These are phyloP conservation scores for Macropis europaea DNA, from an alignment of 2,888 invertebrate genomes.

Conservation along the genomic window DNA sequence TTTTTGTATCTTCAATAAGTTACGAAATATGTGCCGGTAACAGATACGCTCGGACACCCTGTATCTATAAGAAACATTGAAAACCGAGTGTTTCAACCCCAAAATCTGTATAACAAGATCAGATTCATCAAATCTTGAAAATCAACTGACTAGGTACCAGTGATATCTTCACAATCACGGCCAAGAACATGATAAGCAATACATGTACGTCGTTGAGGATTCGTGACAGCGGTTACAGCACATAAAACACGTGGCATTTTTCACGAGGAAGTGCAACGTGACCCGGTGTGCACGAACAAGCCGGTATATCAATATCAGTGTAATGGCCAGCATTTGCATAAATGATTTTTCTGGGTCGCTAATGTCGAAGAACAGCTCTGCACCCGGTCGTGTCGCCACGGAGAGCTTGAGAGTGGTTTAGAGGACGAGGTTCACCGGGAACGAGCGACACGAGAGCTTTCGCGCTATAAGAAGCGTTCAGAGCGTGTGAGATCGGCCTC, in stretches of 20 bases:
- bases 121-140: no score
- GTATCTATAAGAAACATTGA: no score
- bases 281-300: not conserved
- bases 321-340: constrained; percentile 54
- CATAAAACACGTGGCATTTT: not conserved
- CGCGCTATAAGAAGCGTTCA: constrained; percentile 69
- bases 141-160: no score
- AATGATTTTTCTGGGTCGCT: constrained; percentile 69
- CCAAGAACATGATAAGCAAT: not conserved
- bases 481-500: constrained; percentile 70
- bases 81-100: no score
- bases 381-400: no score
- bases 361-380: constrained; percentile 51
- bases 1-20: no score
- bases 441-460: constrained; percentile 65
- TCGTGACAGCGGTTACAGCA: no score
- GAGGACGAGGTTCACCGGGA: constrained; percentile 3
- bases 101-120: no score
- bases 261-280: not conserved
- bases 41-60: no score
- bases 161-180: not conserved
- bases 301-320: constrained; percentile 29
- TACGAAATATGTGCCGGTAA: no score
- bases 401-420: not conserved
- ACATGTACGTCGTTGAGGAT: no score